A percentile compares a stretch with the other conserved stretches of the same genome.
Evolutionary conservation across 2,888 invertebrate species (phyloP).

Genomic region (Argyresthia goedartella): DNA sequence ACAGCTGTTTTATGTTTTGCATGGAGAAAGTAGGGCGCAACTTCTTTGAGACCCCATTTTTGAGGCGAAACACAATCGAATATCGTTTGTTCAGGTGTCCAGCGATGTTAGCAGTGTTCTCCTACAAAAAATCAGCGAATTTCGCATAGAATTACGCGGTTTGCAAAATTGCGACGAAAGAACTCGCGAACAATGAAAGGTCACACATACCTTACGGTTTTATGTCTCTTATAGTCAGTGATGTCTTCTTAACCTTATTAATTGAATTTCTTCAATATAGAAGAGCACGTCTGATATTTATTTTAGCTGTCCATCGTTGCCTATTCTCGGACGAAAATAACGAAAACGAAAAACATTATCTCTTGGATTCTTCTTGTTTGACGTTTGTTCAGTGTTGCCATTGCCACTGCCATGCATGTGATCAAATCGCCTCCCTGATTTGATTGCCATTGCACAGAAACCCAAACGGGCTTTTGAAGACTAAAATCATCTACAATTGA

Average conservation of each 20-base stretch:
- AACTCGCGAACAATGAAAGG: constrained; percentile 44
- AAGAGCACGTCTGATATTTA: no score
- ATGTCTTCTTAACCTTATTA: no score
- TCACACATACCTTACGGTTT: constrained; percentile 17
- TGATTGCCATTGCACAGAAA: no score
- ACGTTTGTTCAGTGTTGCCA: no score
- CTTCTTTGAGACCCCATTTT: neutral
- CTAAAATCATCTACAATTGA: no score
- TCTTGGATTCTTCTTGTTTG: neutral
- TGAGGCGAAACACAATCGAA: neutral
- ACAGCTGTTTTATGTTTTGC: constrained; percentile 41
- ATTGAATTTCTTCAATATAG: no score
- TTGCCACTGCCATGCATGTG: no score
- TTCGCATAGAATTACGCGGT: neutral
- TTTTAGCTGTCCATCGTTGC: no score
- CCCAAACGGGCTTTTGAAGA: no score
- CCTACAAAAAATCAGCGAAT: constrained; percentile 7
- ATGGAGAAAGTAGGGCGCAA: constrained; percentile 38
- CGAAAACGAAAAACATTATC: neutral
- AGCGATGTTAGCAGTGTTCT: neutral
- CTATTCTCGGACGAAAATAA: no score
- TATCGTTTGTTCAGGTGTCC: neutral
- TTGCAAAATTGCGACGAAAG: constrained; percentile 26
- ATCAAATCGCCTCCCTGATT: no score
- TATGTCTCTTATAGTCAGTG: no score